These are phyloP conservation scores for Bos javanicus DNA, from an alignment of 2,113 vertebrate species.

Conservation along the genomic window DNA sequence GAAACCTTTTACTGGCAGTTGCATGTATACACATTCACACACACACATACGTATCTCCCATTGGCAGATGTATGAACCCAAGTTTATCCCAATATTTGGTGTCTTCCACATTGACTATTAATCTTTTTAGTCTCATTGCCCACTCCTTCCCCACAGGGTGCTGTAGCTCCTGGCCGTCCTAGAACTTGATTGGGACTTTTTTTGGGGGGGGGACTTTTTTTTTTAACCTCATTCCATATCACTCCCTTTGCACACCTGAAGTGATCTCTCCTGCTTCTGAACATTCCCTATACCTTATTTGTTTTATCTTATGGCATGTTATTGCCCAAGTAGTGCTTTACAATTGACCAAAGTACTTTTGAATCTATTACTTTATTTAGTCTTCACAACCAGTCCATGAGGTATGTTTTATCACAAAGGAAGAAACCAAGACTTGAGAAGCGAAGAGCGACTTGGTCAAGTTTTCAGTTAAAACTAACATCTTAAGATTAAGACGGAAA, in stretches of 20 bases:
- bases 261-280: neutral
- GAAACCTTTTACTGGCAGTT: neutral
- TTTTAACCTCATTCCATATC: neutral
- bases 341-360: neutral
- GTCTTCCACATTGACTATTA: neutral
- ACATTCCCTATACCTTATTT: neutral
- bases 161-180: neutral
- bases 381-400: neutral
- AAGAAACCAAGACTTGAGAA: slow-evolving; percentile 20
- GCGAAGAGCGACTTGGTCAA: neutral
- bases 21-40: neutral
- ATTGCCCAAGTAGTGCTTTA: neutral
- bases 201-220: neutral
- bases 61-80: neutral
- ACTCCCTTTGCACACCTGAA: neutral
- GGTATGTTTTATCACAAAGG: slow-evolving; percentile 3
- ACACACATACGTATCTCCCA: neutral
- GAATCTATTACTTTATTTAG: slow-evolving; percentile 30
- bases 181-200: neutral
- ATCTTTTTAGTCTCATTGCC: neutral
- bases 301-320: neutral
- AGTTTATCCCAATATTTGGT: neutral
- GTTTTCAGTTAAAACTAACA: neutral
- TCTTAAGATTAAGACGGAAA: neutral
- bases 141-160: neutral